Conservation (phyloP, 2,113 vertebrate species). For the Leptocoma aspasia region DNA sequence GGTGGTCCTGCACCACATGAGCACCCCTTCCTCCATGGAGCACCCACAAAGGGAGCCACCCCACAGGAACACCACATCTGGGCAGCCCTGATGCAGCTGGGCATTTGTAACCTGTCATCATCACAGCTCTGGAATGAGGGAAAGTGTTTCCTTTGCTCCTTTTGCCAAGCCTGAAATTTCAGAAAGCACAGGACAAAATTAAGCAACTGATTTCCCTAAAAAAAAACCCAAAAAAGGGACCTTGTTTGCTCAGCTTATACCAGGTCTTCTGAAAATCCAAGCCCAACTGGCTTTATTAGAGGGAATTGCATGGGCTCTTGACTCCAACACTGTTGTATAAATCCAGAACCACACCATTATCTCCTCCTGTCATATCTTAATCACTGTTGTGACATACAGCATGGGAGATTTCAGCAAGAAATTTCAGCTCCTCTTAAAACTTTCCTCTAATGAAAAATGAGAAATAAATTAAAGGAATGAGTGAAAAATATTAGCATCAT, state of each 20-base stretch:
- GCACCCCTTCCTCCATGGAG: neutral
- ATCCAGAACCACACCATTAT: neutral
- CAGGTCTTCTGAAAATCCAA: neutral
- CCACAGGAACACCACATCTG: rapidly evolving
- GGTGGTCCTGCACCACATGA: neutral
- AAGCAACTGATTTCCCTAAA: neutral
- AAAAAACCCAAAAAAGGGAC: neutral
- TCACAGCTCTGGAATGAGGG: neutral
- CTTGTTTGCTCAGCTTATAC: neutral
- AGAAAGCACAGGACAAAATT: neutral
- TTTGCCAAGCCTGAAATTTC: neutral
- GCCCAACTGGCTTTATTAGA: neutral
- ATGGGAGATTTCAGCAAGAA: neutral
- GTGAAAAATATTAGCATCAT: neutral
- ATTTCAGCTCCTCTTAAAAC: neutral
- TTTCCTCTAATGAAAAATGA: neutral
- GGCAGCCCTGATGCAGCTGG: neutral
- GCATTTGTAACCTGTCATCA: neutral
- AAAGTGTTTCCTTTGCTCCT: neutral
- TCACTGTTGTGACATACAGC: neutral
- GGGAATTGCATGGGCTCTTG: neutral
- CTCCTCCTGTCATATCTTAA: neutral
- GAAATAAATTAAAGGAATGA: neutral
- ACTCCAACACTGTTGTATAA: neutral
- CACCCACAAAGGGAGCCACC: rapidly evolving